Conservation (phyloP, 2,797 vertebrate genomes). For the Aldrovandia affinis region DNA sequence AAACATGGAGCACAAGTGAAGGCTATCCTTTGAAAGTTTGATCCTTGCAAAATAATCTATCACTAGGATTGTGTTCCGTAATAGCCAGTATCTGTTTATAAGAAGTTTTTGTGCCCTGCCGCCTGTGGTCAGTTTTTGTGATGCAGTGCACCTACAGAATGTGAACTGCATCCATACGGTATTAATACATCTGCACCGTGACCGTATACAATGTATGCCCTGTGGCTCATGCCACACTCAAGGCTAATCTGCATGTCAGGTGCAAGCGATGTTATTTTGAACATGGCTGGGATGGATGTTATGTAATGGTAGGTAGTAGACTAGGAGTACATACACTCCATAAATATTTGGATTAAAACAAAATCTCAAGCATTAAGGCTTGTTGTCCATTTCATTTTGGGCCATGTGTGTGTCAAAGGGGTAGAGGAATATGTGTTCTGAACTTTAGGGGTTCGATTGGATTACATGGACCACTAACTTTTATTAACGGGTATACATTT, state of each 20-base stretch:
- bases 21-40: neutral
- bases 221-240: neutral
- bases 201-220: neutral
- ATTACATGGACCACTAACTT: neutral
- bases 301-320: neutral
- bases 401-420: neutral
- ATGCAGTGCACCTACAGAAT: neutral
- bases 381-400: neutral
- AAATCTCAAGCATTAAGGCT: neutral
- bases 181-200: neutral
- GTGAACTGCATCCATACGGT: neutral
- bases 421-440: neutral
- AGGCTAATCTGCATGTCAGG: neutral
- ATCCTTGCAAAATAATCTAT: neutral
- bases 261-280: neutral
- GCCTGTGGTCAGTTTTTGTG: neutral
- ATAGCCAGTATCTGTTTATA: neutral
- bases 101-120: neutral
- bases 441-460: neutral
- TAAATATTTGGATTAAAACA: neutral
- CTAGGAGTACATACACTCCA: neutral
- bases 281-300: neutral
- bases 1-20: neutral
- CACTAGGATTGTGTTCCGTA: neutral
- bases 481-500: neutral